These are phyloP conservation scores for Octodon degus DNA, from an alignment of 2,113 vertebrate species.

Conservation along the genomic window DNA sequence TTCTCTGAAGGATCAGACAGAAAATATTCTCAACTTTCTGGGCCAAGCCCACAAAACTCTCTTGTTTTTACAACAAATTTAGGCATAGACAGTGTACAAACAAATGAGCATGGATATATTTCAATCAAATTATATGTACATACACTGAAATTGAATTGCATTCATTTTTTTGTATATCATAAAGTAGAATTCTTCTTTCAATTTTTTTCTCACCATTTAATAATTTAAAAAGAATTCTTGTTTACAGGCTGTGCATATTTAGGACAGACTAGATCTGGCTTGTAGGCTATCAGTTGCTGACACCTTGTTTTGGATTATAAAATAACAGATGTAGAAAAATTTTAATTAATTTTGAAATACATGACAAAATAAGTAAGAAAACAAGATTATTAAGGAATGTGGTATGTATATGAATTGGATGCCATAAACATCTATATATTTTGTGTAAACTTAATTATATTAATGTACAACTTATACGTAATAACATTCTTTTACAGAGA, in stretches of 20 bases:
- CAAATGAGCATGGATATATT: not conserved
- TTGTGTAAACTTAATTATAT: constrained; percentile 10
- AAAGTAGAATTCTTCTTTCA: not conserved
- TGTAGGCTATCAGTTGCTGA: not conserved
- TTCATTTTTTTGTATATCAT: not conserved
- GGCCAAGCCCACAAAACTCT: not conserved
- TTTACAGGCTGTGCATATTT: not conserved
- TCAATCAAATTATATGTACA: constrained; percentile 24
- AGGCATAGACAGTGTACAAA: not conserved
- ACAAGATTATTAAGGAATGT: not conserved
- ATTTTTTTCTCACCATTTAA: not conserved
- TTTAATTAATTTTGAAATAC: constrained; percentile 41
- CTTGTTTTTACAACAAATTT: constrained; percentile 18
- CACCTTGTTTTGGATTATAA: not conserved
- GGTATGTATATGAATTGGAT: not conserved
- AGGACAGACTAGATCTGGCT: not conserved
- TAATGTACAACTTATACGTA: not conserved
- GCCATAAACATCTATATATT: not conserved
- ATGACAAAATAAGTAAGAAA: constrained; percentile 38
- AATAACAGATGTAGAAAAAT: not conserved
- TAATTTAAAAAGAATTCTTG: not conserved
- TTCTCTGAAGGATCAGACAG: not conserved
- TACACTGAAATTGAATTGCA: not conserved
- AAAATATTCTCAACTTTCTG: constrained; percentile 10
- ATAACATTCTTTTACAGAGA: constrained; percentile 20